Evolutionary conservation across 1,140 invertebrate genomes (phyloP).

Genomic region (Eumeta japonica): DNA sequence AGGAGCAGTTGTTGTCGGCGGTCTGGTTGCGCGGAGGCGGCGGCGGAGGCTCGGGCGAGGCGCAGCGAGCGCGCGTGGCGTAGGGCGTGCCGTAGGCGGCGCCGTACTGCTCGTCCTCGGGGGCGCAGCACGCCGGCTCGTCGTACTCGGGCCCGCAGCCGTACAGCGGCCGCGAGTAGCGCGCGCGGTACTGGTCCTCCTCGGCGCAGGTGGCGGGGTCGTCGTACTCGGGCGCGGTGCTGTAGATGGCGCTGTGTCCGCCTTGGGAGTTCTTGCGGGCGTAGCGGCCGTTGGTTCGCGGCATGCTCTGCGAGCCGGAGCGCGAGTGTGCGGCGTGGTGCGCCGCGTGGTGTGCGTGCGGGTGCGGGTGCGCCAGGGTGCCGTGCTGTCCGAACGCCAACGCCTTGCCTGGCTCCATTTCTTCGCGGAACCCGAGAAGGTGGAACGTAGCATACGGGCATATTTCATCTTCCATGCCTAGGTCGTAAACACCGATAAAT

Average conservation of each 20-base stretch:
- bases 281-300: conserved; percentile 74
- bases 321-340: conserved; percentile 71
- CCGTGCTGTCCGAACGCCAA: conserved; percentile 88
- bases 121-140: conserved; percentile 86
- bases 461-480: conserved; percentile 92
- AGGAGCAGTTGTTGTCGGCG: conserved; percentile 62
- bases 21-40: conserved; percentile 70
- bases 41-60: conserved; percentile 79
- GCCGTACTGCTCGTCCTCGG: conserved; percentile 86
- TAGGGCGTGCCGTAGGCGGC: conserved; percentile 83
- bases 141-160: conserved; percentile 77
- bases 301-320: conserved; percentile 84
- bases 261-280: conserved; percentile 65
- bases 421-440: conserved; percentile 88
- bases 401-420: conserved; percentile 88
- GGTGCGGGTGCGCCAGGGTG: conserved; percentile 72
- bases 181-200: conserved; percentile 75
- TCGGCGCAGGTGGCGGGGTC: conserved; percentile 86
- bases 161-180: conserved; percentile 61
- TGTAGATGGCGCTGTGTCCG: conserved; percentile 69
- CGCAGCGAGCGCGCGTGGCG: conserved; percentile 52
- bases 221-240: conserved; percentile 81
- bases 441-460: conserved; percentile 94
- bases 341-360: conserved; percentile 63
- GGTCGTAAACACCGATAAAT: too few species aligned